phyloP scores from a whole-genome alignment of 2,888 invertebrate genomes.

The Andrena trimmerana region DNA sequence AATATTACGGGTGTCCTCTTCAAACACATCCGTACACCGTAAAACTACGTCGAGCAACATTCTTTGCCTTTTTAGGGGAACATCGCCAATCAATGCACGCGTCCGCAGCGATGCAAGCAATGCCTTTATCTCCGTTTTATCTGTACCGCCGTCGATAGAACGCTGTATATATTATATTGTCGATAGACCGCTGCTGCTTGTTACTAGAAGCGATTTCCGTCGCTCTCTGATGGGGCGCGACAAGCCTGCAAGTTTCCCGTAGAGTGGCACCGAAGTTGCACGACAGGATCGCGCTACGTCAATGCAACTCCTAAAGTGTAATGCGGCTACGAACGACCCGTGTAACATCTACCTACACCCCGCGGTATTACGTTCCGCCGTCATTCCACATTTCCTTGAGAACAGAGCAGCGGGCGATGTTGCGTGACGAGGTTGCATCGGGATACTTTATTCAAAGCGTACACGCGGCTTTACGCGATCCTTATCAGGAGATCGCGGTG shows the following conservation, averaged over 20 bases:
- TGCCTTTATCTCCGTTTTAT: not conserved
- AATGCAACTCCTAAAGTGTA: not conserved
- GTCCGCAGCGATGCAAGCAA: not conserved
- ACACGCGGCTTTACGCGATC: not conserved
- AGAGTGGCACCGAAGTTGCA: not conserved
- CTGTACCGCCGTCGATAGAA: not conserved
- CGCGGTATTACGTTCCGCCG: not conserved
- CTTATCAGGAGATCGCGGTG: not conserved
- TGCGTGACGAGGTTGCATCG: not conserved
- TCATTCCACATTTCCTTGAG: not conserved
- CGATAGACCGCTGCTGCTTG: not conserved
- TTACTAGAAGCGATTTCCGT: not conserved
- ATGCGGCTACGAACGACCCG: not conserved
- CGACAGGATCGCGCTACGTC: not conserved
- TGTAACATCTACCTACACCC: not conserved
- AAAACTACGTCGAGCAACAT: not conserved
- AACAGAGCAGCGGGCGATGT: not conserved
- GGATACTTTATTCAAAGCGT: conserved; percentile 4
- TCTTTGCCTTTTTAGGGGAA: not conserved
- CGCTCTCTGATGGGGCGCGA: not conserved
- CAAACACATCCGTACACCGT: not conserved
- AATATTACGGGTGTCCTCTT: not conserved
- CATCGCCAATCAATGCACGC: not conserved
- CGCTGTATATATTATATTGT: too few species aligned
- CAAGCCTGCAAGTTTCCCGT: not conserved